These are phyloP conservation scores for Pitangus sulphuratus DNA, from an alignment of 2,797 vertebrate genomes.

Conservation along the genomic window DNA sequence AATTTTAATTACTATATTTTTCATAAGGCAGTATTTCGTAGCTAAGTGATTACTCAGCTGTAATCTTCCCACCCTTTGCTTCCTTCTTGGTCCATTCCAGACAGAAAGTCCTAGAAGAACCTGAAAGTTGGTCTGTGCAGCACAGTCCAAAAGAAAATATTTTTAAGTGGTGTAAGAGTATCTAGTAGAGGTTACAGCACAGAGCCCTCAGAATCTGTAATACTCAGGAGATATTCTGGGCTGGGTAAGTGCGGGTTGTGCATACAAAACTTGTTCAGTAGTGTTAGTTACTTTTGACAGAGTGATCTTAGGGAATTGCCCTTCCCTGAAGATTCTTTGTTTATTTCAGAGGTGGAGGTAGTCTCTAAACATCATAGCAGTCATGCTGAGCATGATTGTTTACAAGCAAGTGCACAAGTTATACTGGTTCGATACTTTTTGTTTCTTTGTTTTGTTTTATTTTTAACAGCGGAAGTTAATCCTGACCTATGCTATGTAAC, in stretches of 20 bases:
- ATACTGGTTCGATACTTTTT: background rate
- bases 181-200: background rate
- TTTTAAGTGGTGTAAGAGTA: accelerated
- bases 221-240: background rate
- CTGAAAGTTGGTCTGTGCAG: background rate
- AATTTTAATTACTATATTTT: background rate
- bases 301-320: background rate
- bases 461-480: background rate
- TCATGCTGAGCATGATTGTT: background rate
- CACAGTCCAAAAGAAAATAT: background rate
- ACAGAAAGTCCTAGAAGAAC: background rate
- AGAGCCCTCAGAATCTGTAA: background rate
- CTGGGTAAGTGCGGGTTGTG: background rate
- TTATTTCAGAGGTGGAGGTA: background rate
- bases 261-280: background rate
- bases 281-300: background rate
- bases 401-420: background rate
- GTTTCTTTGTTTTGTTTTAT: background rate
- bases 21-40: background rate
- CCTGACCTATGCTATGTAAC: background rate
- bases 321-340: background rate
- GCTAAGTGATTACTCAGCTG: background rate
- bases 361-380: background rate
- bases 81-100: background rate
- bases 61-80: background rate